phyloP scores from a whole-genome alignment of 1,140 invertebrate species.

The Phymorhynchus buccinoides region DNA sequence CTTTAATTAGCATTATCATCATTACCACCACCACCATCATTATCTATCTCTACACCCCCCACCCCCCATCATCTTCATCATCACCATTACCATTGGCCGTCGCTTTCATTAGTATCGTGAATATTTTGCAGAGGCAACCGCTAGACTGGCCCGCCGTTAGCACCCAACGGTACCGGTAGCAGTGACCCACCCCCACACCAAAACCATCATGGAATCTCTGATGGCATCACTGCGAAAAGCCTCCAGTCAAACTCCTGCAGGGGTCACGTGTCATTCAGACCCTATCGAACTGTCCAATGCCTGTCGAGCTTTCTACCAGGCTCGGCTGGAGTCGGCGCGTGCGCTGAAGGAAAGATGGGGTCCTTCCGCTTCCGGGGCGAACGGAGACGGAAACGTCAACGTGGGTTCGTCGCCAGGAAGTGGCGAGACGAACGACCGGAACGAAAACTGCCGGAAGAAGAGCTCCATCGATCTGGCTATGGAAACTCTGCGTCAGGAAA shows the following conservation, averaged over 20 bases:
- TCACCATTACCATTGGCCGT: too few species aligned
- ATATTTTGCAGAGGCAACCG: too few species aligned
- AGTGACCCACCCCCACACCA: too few species aligned
- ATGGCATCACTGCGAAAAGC: not conserved
- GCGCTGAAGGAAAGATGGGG: slow-evolving; percentile 48
- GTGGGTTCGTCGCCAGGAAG: not conserved
- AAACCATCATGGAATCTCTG: not conserved
- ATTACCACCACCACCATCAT: not conserved
- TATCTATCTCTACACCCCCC: not conserved
- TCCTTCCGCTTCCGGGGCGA: not conserved
- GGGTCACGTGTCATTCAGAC: not conserved
- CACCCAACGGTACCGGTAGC: not conserved
- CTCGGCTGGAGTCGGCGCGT: slow-evolving; percentile 48
- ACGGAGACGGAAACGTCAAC: slow-evolving; percentile 21
- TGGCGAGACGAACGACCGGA: not conserved
- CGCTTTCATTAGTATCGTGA: too few species aligned
- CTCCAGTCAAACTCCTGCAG: not conserved
- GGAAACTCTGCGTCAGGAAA: slow-evolving; percentile 58
- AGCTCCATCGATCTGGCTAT: slow-evolving; percentile 58
- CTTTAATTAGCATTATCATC: not conserved
- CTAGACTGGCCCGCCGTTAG: not conserved
- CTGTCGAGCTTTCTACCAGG: slow-evolving; percentile 57
- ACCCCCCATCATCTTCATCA: too few species aligned
- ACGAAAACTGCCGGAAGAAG: slow-evolving; percentile 44
- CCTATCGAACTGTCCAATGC: slow-evolving; percentile 60